A percentile compares a stretch with the other conserved stretches of the same genome.
Evolutionary conservation across 2,888 invertebrate species (phyloP).

Genomic region (Lasioglossum marginatum): DNA sequence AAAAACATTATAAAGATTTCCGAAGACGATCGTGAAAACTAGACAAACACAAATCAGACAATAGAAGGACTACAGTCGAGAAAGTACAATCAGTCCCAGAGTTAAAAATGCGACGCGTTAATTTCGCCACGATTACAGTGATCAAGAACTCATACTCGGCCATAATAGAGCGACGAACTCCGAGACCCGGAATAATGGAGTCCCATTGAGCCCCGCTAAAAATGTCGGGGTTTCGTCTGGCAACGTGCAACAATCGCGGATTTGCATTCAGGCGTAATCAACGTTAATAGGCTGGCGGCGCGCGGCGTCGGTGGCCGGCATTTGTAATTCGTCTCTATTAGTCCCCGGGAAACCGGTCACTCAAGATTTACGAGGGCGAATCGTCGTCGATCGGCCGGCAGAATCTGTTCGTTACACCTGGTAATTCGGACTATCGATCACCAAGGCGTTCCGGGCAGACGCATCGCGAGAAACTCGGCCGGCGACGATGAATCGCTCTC

Average conservation of each 20-base stretch:
- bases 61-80: background rate
- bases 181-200: background rate
- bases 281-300: slow-evolving; percentile 53
- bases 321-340: slow-evolving; percentile 69
- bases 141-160: background rate
- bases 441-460: background rate
- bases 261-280: slow-evolving; percentile 69
- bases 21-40: background rate
- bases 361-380: slow-evolving; percentile 63
- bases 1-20: too few species aligned
- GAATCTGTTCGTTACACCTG: slow-evolving; percentile 56
- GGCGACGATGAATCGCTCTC: background rate
- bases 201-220: background rate
- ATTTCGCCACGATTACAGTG: background rate
- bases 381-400: slow-evolving; percentile 51
- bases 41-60: background rate
- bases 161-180: background rate
- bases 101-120: background rate
- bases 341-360: slow-evolving; percentile 32
- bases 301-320: slow-evolving; percentile 10
- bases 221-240: slow-evolving; percentile 19
- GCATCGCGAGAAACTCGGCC: slow-evolving; percentile 19
- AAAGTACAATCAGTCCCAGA: background rate
- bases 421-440: slow-evolving; percentile 43
- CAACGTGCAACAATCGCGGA: slow-evolving; percentile 33